A percentile compares a stretch with the other conserved stretches of the same genome.
Evolutionary conservation across 2,888 invertebrate genomes (phyloP).

Genomic region (Rugalucina vietnamica): DNA sequence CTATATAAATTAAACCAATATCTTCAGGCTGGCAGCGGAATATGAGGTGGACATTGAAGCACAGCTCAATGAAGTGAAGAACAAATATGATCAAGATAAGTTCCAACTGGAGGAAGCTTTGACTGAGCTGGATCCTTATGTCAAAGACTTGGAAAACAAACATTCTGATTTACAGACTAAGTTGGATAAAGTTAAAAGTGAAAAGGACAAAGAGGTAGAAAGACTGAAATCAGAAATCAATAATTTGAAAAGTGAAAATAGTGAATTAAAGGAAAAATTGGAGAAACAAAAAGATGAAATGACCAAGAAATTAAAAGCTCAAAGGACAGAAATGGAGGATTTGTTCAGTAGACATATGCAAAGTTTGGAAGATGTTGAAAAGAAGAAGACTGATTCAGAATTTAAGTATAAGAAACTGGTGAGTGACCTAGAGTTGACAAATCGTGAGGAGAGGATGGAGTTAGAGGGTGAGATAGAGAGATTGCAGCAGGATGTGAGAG

Average conservation of each 20-base stretch:
- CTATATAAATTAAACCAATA: too few species aligned
- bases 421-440: conserved; percentile 30
- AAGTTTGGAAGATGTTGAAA: conserved; percentile 54
- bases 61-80: conserved; percentile 51
- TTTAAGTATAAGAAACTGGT: conserved; percentile 30
- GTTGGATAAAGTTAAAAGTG: conserved; percentile 43
- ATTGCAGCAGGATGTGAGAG: conserved; percentile 47
- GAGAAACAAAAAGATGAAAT: conserved; percentile 51
- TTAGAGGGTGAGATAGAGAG: conserved; percentile 39
- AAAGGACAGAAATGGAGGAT: conserved; percentile 56
- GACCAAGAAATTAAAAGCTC: neutral
- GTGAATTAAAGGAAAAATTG: conserved; percentile 28
- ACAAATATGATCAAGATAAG: conserved; percentile 61
- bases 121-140: conserved; percentile 48
- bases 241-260: conserved; percentile 33
- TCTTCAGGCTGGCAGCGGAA: conserved; percentile 62
- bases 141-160: conserved; percentile 58
- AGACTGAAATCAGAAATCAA: conserved; percentile 50
- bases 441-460: conserved; percentile 29
- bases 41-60: conserved; percentile 57
- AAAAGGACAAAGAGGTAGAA: neutral
- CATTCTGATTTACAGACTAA: conserved; percentile 52
- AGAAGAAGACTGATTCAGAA: conserved; percentile 58
- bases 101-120: conserved; percentile 55
- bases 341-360: conserved; percentile 55